phyloP scores from a whole-genome alignment of 2,888 invertebrate genomes.

The Pandemis cinnamomeana region DNA sequence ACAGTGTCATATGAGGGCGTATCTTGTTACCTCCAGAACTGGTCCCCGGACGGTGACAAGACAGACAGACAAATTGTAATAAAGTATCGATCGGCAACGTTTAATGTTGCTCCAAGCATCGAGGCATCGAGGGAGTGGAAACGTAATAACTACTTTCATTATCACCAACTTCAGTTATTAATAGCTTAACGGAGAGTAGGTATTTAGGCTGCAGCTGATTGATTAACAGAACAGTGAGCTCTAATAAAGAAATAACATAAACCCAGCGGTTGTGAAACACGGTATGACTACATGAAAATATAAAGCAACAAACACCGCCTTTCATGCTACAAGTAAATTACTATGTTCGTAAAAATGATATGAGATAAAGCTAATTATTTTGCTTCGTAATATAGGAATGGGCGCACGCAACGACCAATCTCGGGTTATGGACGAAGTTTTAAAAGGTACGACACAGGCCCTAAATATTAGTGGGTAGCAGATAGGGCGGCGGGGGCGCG shows the following conservation, averaged over 20 bases:
- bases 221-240: background rate
- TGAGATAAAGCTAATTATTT: conserved; percentile 78
- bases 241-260: conserved; percentile 8
- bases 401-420: conserved; percentile 76
- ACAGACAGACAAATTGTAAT: conserved; percentile 21
- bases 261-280: conserved; percentile 32
- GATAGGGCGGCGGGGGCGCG: conserved; percentile 74
- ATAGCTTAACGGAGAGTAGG: background rate
- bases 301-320: conserved; percentile 60
- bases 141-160: conserved; percentile 3
- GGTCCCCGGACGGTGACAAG: conserved; percentile 20
- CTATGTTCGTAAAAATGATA: conserved; percentile 71
- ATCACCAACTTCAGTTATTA: conserved; percentile 9
- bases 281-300: conserved; percentile 46
- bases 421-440: conserved; percentile 72
- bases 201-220: conserved; percentile 4
- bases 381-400: conserved; percentile 71
- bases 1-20: conserved; percentile 42
- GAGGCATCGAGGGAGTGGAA: background rate
- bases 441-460: conserved; percentile 71
- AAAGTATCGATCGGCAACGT: conserved; percentile 10
- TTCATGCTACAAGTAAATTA: conserved; percentile 72
- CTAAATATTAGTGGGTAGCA: conserved; percentile 75
- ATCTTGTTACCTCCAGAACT: conserved; percentile 37
- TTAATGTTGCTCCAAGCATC: background rate